Conservation (phyloP, 2,888 invertebrate genomes). For the Melipona bicolor region DNA sequence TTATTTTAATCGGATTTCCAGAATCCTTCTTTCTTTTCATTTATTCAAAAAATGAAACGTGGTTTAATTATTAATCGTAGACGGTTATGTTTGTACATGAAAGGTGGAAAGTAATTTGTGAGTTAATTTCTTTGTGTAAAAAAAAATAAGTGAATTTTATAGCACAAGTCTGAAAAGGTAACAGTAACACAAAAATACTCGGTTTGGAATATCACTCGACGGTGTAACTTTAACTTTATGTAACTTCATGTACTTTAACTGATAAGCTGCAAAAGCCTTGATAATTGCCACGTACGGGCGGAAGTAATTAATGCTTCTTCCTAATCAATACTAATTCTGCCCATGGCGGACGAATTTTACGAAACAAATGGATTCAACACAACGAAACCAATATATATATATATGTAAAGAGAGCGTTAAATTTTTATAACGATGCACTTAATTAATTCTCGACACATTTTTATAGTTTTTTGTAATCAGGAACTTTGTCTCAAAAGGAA, state of each 20-base stretch:
- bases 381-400: no score
- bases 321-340: not conserved
- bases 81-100: not conserved
- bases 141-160: not conserved
- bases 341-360: not conserved
- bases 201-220: not conserved
- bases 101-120: not conserved
- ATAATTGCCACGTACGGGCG: not conserved
- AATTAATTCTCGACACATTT: no score
- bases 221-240: no score
- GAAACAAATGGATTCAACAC: not conserved
- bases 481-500: no score
- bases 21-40: not conserved
- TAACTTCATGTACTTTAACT: no score
- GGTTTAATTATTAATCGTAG: not conserved
- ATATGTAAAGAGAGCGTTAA: no score
- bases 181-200: not conserved
- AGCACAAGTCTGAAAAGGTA: not conserved
- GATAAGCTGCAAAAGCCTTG: not conserved
- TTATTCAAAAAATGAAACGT: not conserved
- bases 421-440: no score
- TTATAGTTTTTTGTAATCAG: no score
- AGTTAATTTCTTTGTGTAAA: not conserved
- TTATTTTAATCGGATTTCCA: not conserved
- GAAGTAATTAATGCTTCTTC: conserved; percentile 2